A percentile compares a stretch with the other conserved stretches of the same genome.
phyloP scores from a whole-genome alignment of 2,888 invertebrate genomes.

The Ceramica pisi region DNA sequence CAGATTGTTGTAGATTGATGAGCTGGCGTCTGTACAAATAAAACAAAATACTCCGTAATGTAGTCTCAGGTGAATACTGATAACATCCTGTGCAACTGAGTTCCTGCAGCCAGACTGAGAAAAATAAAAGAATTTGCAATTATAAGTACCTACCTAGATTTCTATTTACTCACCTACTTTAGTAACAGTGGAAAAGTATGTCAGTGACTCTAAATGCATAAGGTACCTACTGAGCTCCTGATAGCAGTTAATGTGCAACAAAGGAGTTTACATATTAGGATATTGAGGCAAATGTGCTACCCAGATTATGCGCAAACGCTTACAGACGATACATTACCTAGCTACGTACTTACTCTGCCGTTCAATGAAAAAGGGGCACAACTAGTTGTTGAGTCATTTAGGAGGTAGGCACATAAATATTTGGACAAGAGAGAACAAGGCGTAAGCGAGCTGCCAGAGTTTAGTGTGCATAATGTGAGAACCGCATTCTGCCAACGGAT shows the following conservation, averaged over 20 bases:
- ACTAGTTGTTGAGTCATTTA: too few relatives aligned
- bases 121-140: slow-evolving; percentile 5
- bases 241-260: slow-evolving; percentile 40
- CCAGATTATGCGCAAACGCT: slow-evolving; percentile 20
- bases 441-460: too few relatives aligned
- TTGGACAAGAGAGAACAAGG: too few relatives aligned
- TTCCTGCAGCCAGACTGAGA: not conserved
- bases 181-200: slow-evolving; percentile 32
- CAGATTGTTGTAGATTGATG: too few relatives aligned
- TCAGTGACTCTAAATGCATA: slow-evolving; percentile 21
- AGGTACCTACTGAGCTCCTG: slow-evolving; percentile 15
- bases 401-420: too few relatives aligned
- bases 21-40: too few relatives aligned
- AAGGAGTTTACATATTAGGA: slow-evolving; percentile 48
- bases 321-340: not conserved
- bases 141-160: too few relatives aligned
- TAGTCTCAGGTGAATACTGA: slow-evolving; percentile 4
- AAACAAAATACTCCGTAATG: not conserved
- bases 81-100: not conserved
- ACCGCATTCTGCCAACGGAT: too few relatives aligned
- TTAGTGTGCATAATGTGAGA: too few relatives aligned
- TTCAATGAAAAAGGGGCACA: not conserved
- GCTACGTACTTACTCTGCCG: not conserved
- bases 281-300: slow-evolving; percentile 45
- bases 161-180: slow-evolving; percentile 6